A percentile compares a stretch with the other conserved stretches of the same genome.
Evolutionary conservation across 2,797 vertebrate genomes (phyloP).

Genomic region (Tapera naevia): DNA sequence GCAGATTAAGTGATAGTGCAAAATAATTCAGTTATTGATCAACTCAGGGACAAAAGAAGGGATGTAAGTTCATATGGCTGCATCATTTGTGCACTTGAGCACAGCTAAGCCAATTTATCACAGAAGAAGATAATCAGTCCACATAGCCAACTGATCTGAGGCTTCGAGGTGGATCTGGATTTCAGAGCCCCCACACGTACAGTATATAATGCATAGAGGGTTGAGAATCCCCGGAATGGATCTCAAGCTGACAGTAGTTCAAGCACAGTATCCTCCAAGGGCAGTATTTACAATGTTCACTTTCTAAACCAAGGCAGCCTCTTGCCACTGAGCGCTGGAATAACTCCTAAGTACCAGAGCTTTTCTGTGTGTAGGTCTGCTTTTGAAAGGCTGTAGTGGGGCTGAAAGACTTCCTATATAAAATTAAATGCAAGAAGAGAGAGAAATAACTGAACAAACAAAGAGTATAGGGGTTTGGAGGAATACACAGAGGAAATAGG

Average conservation of each 20-base stretch:
- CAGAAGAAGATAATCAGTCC: neutral
- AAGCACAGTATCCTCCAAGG: neutral
- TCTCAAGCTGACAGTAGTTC: neutral
- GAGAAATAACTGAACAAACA: neutral
- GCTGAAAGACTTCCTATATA: neutral
- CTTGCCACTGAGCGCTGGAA: neutral
- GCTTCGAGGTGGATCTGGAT: neutral
- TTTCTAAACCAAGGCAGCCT: neutral
- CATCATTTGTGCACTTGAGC: neutral
- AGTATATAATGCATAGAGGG: neutral
- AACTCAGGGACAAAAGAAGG: neutral
- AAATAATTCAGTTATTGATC: neutral
- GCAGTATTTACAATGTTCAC: neutral
- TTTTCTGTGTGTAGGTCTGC: neutral
- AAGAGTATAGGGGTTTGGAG: neutral
- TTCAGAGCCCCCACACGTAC: neutral
- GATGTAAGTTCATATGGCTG: neutral
- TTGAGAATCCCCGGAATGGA: neutral
- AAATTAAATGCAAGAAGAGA: neutral
- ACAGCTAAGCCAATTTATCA: neutral
- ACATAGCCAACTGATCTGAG: neutral
- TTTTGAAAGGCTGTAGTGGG: neutral
- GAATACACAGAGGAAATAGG: neutral
- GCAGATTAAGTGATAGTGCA: neutral
- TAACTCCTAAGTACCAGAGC: neutral